Evolutionary conservation across 1,140 invertebrate species (phyloP), one percentile per base, ranked within the genome.

Genomic region (Plutomurus gul): DNA sequence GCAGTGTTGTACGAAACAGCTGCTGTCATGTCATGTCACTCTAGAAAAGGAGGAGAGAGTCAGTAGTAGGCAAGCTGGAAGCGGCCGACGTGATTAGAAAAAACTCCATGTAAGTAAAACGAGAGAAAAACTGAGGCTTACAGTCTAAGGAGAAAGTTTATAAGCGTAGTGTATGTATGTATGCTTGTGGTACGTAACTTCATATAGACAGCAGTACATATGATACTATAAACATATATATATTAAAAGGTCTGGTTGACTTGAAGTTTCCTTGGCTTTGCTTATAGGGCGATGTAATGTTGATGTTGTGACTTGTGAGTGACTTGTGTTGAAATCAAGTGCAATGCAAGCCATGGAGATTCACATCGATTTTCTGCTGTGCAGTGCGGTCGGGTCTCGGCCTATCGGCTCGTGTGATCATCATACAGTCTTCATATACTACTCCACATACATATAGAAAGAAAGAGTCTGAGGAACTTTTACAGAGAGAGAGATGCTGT

Each of bases 311-410:
- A 77, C 76, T 77, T 77, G 65, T 77, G 76, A 77, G 60, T 77
- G 76, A 77, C 60, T 77, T 77, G 39, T 77, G 76, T 51, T 71
- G 76, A 77, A 77, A 77, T 77, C 39, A 77, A 77, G 76, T 77
- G 65, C 65, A 65, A 65, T 65, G 18, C 56, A 65, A 65, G 56
- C 27, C 30, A 77, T 71, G 65, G 39, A 77, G 76, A 77, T 47
- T 77, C 30, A 40, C 60, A 77, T 77, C 60, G 60, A 77, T 77
- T 77, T 77, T 77, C 46, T 39, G 20, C 60, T 27, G 43, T 76
- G 49, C 75, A 39, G 75, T 76, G 49, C 75, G 56, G 75, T 75
- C 22, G 40, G 25, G 74, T 43, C 47, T 20, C 36, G 40, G 11
- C 72, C 40, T 74, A 40, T 72, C 56, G 56, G 30, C 36, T 27